phyloP scores from a whole-genome alignment of 2,113 vertebrate genomes.

The Centrocercus urophasianus region DNA sequence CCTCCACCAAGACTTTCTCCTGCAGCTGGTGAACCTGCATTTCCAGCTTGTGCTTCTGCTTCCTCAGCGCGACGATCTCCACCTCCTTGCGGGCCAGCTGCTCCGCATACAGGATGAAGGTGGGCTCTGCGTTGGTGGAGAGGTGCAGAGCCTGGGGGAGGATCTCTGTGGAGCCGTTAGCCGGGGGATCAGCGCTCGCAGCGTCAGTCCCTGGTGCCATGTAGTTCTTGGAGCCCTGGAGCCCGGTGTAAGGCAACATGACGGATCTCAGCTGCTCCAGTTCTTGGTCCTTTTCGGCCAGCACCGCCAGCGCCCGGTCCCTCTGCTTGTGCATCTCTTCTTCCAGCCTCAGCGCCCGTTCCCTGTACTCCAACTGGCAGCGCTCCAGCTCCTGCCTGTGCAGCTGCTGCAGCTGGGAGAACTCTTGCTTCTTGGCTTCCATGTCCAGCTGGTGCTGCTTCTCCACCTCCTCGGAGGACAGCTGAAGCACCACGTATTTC shows the following conservation, averaged over 20 bases:
- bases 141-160: constrained; percentile 81
- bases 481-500: constrained; percentile 88
- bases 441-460: constrained; percentile 73
- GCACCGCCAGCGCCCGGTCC: constrained; percentile 88
- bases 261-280: constrained; percentile 84
- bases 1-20: constrained; percentile 77
- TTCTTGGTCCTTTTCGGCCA: constrained; percentile 92
- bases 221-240: constrained; percentile 27
- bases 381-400: constrained; percentile 88
- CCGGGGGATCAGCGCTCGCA: fast-evolving
- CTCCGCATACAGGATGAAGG: constrained; percentile 90
- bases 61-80: constrained; percentile 81
- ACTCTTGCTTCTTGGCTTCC: constrained; percentile 80
- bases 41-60: constrained; percentile 87
- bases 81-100: constrained; percentile 92
- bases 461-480: constrained; percentile 84
- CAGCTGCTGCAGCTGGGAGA: constrained; percentile 76
- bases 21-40: constrained; percentile 83
- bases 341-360: constrained; percentile 85
- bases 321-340: constrained; percentile 93
- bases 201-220: neutral
- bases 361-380: constrained; percentile 79
- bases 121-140: constrained; percentile 78
- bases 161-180: constrained; percentile 19
- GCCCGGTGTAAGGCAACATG: neutral